These are phyloP conservation scores for Dinoponera quadriceps DNA, from an alignment of 1,140 invertebrate genomes.

Conservation along the genomic window DNA sequence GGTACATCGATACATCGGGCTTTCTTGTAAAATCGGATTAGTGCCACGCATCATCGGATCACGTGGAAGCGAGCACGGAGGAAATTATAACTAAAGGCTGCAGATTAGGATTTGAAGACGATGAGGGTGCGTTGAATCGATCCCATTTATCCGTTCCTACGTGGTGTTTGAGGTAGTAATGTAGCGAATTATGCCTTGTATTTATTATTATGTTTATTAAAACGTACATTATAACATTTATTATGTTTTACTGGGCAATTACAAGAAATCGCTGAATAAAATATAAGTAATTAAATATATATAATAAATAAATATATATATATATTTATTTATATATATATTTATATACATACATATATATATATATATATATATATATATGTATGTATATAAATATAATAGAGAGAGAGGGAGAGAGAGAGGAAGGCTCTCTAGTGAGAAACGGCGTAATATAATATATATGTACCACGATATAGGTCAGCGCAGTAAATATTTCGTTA, in stretches of 20 bases:
- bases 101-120: neutral
- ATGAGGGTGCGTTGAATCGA: neutral
- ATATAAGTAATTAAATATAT: conserved; percentile 1
- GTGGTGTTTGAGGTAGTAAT: neutral
- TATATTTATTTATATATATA: too few relatives aligned
- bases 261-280: neutral
- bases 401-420: too few relatives aligned
- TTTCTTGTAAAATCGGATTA: conserved; percentile 38
- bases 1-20: conserved; percentile 20
- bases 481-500: neutral
- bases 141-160: neutral
- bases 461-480: neutral
- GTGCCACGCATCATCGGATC: neutral
- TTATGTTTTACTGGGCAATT: conserved; percentile 7
- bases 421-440: too few relatives aligned
- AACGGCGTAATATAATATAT: too few relatives aligned
- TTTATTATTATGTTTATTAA: too few relatives aligned
- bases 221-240: too few relatives aligned
- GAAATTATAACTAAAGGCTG: neutral
- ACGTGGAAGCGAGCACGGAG: neutral
- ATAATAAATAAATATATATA: conserved; percentile 11
- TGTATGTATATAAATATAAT: too few relatives aligned
- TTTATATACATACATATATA: too few relatives aligned
- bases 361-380: too few relatives aligned
- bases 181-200: neutral